Base-by-base conservation (phyloP, 2,888 invertebrate species). In the Trisateles emortualis region DNA sequence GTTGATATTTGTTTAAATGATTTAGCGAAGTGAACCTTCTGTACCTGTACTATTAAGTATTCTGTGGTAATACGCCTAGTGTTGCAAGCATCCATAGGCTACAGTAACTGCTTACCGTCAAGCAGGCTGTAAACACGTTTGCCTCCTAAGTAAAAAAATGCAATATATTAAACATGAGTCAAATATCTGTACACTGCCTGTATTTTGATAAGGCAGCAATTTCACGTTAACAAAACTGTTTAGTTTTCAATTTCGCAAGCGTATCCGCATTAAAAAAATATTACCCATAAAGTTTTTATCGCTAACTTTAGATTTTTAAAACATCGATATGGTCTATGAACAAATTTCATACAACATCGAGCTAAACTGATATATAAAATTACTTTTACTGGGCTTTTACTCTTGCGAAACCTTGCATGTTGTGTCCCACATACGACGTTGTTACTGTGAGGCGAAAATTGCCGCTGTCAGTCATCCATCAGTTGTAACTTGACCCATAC, bases 361-460 rank as follows among this genome's bases (percentile, higher is more conserved):
- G 11, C 42, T 58, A 52, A 52, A 19, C 38, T 30, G 43, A 54
- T 45, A 42, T 52, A 51, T 51, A 52, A 58, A 53, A 43, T 55
- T 33, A 68, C 67, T 73, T 70, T 73, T 75, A 73, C 73, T 58
- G 67, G 50, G 71, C 72, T 80, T 81, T 79, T 81, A 77, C 75
- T 75, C 63, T 79, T 77, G 76, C 58, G 66, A 78, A 78, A 77
- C 76, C 68, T 66, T 59, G 65, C 44, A 63, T 57, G 62, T 51
- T 71, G 83, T 71, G 83, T 77, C 72, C 83, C 59, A 84, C 82
- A 78, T 83, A 76, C 70, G 40, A 62, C 62, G 59, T 65, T 67
- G 65, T 63, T 59, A 51, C 52, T 44, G 43, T 64, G 52, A 62
- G 50, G 62, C 64, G 62, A 64, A 74, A 68, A 68, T 68, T 67